Evolutionary conservation across 2,888 invertebrate species (phyloP), one percentile per base, ranked within the genome.

Genomic region (Troglohyphantes excavatus): DNA sequence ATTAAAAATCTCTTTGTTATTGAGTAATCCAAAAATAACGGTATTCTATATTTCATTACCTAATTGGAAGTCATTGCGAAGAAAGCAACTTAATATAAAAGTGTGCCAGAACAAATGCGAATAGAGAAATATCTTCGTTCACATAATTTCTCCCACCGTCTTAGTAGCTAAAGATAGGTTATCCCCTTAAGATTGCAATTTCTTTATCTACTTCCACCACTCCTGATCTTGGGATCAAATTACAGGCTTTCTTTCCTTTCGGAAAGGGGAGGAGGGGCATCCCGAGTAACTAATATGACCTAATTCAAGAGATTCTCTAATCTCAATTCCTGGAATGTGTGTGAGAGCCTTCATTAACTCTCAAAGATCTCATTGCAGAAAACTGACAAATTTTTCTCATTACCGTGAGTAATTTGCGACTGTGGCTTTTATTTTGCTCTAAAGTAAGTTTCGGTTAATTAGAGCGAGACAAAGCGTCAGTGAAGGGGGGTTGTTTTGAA

Each of bases 361-460:
- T 81, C 87, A 76, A 73, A 82, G 88, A 88, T 82, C 88, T 76
- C 82, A 76, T 89, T 89, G 82, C 76, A 76, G 88, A 89, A 89
- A 53, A 89, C 59, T 89, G 88, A 89, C 88, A 89, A 89, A 89
- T 89, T 89, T 89, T 89, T 89, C 88, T 89, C 88, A 89, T 89
- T 89, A 89, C 76, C 68, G 82, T 89, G 88, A 89, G 88, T 88
- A 88, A 88, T 88, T 88, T 88, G 87, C 81, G 81, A 88, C 72
- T 89, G 81, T 81, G 82, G 88, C 88, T 89, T 89, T 89, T 89
- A 89, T 89, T 89, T 89, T 89, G 88, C 59, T 67, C 61, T 82
- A 89, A 89, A 89, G 88, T 89, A 89, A 89, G 88, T 89, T 89
- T 89, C 88, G 82, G 88, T 89, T 89, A 89, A 89, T 89, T 89